Conservation (phyloP, 2,888 invertebrate genomes). For the Ptilodon capucinus region DNA sequence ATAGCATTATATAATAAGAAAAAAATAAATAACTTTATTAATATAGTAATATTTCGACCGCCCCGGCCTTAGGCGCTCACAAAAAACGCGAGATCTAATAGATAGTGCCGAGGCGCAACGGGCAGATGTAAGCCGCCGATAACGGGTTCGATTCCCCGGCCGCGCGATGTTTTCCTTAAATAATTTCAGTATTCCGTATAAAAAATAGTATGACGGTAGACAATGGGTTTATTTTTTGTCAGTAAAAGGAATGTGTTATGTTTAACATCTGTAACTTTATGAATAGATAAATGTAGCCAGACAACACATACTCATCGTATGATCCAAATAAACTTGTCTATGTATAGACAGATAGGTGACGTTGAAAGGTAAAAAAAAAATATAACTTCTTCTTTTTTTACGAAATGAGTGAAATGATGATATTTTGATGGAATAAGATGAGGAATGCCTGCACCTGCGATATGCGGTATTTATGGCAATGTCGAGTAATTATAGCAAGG, state of each 20-base stretch:
- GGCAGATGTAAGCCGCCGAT: conserved; percentile 61
- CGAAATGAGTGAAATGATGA: too few relatives aligned
- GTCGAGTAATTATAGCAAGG: too few relatives aligned
- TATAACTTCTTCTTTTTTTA: too few relatives aligned
- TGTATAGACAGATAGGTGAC: too few relatives aligned
- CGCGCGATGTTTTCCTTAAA: conserved; percentile 59
- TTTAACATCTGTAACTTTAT: not conserved
- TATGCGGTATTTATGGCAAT: too few relatives aligned
- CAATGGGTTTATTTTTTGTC: conserved; percentile 42
- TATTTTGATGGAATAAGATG: too few relatives aligned
- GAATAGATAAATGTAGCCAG: too few relatives aligned
- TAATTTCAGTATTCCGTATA: conserved; percentile 62
- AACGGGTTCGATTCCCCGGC: conserved; percentile 69
- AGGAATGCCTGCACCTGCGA: too few relatives aligned
- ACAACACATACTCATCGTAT: too few relatives aligned
- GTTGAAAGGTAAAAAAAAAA: too few relatives aligned
- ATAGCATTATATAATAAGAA: too few relatives aligned
- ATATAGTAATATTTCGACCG: conserved; percentile 29
- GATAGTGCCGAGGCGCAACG: conserved; percentile 45
- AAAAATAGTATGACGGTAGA: conserved; percentile 49
- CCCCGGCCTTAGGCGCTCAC: conserved; percentile 35
- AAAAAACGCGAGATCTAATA: conserved; percentile 46
- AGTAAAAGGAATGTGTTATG: not conserved
- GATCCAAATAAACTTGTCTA: too few relatives aligned
- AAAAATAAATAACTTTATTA: conserved; percentile 6